These are phyloP conservation scores for Patella ulyssiponensis DNA, from an alignment of 2,888 invertebrate genomes.

Conservation along the genomic window DNA sequence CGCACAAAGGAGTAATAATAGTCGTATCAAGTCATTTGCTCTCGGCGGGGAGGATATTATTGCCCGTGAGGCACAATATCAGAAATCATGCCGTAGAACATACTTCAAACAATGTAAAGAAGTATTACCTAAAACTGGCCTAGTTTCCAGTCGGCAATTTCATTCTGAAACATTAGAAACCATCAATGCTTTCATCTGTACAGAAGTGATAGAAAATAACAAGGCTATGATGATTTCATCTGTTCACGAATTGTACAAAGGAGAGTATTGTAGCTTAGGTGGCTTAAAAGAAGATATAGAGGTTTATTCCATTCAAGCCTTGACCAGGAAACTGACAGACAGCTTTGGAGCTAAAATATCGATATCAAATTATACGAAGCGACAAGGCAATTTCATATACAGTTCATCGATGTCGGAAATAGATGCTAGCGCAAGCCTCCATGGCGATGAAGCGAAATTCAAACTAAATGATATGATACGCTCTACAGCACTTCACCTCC, in stretches of 20 bases:
- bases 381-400: background rate
- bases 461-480: background rate
- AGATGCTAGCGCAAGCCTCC: background rate
- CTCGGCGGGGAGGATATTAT: slow-evolving; percentile 9
- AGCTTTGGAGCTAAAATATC: background rate
- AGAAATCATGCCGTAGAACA: slow-evolving; percentile 10
- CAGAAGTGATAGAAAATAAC: background rate
- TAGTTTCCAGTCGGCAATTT: background rate
- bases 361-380: background rate
- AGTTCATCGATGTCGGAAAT: background rate
- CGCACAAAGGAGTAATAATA: slow-evolving; percentile 12
- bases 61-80: slow-evolving; percentile 12
- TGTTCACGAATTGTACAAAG: no score
- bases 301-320: slow-evolving; percentile 8
- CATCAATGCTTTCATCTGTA: background rate
- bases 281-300: slow-evolving; percentile 6
- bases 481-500: background rate
- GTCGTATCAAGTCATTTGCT: slow-evolving; percentile 7
- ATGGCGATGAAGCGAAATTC: background rate
- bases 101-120: background rate
- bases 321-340: background rate
- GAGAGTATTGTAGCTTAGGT: background rate
- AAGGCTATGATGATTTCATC: background rate
- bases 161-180: slow-evolving; percentile 1
- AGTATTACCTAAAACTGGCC: background rate